These are phyloP conservation scores for Megaustenia siamemsis DNA, from an alignment of 2,888 invertebrate species.

Conservation along the genomic window DNA sequence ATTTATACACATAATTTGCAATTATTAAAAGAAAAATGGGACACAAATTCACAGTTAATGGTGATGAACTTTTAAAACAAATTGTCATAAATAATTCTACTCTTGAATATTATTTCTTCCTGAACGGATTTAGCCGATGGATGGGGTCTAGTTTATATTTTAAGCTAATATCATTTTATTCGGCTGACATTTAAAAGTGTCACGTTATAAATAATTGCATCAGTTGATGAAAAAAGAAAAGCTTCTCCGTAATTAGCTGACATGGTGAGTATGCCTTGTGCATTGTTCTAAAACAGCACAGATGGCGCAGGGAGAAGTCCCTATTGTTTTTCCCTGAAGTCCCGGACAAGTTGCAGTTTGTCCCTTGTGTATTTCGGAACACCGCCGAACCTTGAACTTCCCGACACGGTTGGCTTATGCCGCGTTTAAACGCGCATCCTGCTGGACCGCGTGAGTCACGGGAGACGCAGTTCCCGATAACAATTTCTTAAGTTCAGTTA, in stretches of 20 bases:
- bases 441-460: not conserved
- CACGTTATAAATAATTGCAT: slow-evolving; percentile 21
- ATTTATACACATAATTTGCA: too few relatives aligned
- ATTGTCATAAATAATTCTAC: too few relatives aligned
- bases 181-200: not conserved
- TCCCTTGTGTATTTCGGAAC: slow-evolving; percentile 1
- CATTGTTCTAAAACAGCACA: slow-evolving; percentile 30
- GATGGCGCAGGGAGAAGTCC: slow-evolving; percentile 6
- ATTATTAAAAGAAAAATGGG: too few relatives aligned
- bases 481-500: too few relatives aligned
- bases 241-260: not conserved
- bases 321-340: slow-evolving; percentile 24
- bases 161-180: too few relatives aligned
- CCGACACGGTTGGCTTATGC: slow-evolving; percentile 25
- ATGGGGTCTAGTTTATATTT: too few relatives aligned
- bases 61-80: too few relatives aligned
- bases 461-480: too few relatives aligned
- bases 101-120: too few relatives aligned
- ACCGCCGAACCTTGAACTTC: slow-evolving; percentile 11
- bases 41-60: too few relatives aligned
- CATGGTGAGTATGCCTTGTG: slow-evolving; percentile 6
- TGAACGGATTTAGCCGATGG: too few relatives aligned
- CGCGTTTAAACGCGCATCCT: not conserved
- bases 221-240: slow-evolving; percentile 10
- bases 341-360: not conserved